Percentiles rank a stretch among this genome's conserved stretches.
phyloP scores from a whole-genome alignment of 2,888 invertebrate species.

The Phortica okadai region DNA sequence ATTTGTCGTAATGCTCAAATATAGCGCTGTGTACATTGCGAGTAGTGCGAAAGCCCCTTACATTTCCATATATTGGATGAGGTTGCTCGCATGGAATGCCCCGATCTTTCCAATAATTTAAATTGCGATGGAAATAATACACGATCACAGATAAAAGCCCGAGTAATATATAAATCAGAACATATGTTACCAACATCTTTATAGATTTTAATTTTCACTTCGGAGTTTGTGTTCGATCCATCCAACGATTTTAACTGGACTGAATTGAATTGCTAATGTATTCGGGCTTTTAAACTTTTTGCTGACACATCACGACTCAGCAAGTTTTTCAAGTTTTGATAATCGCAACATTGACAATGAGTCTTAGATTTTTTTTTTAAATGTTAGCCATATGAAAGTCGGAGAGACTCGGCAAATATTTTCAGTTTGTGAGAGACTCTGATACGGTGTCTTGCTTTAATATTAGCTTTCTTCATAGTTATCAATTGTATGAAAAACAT shows the following conservation, averaged over 20 bases:
- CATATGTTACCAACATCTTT: conserved; percentile 11
- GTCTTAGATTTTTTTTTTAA: too few relatives aligned
- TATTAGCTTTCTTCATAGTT: too few relatives aligned
- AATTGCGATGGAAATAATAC: conserved; percentile 4
- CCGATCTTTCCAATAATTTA: conserved; percentile 52
- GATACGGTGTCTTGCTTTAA: too few relatives aligned
- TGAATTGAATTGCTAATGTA: neutral
- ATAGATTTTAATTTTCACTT: neutral
- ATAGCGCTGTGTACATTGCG: conserved; percentile 38
- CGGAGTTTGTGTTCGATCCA: neutral
- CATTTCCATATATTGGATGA: conserved; percentile 46
- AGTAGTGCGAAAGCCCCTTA: conserved; percentile 43
- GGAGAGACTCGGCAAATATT: too few relatives aligned
- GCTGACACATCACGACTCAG: neutral
- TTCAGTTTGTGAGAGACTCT: too few relatives aligned
- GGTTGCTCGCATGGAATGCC: conserved; percentile 55
- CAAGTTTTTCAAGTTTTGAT: too few relatives aligned
- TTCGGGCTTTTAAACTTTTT: neutral
- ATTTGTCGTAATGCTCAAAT: conserved; percentile 52
- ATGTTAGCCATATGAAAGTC: too few relatives aligned
- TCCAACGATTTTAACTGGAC: neutral
- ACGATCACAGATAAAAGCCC: neutral
- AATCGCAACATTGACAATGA: too few relatives aligned
- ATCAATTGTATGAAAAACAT: too few relatives aligned
- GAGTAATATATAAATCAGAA: conserved; percentile 9